Evolutionary conservation across 2,113 vertebrate genomes (phyloP).

Genomic region (Cervus canadensis): DNA sequence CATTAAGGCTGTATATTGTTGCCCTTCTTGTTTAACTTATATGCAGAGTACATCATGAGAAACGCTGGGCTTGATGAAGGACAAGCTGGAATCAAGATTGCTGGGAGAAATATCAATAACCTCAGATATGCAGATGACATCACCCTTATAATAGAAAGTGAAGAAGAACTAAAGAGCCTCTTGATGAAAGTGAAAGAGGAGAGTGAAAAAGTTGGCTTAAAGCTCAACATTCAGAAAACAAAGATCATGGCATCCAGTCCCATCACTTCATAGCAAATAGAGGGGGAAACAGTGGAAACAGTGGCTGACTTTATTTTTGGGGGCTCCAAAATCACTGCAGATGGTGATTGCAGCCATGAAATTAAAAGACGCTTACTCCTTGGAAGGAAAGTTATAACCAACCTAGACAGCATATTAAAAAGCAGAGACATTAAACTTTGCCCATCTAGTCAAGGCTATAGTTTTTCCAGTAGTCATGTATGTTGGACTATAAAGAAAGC

Average conservation of each 20-base stretch:
- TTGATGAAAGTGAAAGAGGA: neutral
- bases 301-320: accelerated
- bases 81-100: neutral
- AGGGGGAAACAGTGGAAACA: neutral
- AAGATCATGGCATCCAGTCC: neutral
- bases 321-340: neutral
- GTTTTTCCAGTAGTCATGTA: no score
- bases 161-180: neutral
- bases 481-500: no score
- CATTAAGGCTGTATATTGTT: accelerated
- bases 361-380: neutral
- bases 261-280: neutral
- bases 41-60: neutral
- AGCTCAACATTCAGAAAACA: neutral
- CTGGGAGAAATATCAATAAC: neutral
- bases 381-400: neutral
- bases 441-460: neutral
- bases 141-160: neutral
- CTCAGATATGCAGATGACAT: neutral
- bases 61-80: neutral
- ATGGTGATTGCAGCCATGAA: neutral
- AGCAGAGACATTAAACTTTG: neutral
- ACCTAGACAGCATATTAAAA: neutral
- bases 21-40: neutral
- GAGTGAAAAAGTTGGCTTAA: neutral